Conservation (phyloP, 2,113 vertebrate genomes). For the Psophia crepitans region DNA sequence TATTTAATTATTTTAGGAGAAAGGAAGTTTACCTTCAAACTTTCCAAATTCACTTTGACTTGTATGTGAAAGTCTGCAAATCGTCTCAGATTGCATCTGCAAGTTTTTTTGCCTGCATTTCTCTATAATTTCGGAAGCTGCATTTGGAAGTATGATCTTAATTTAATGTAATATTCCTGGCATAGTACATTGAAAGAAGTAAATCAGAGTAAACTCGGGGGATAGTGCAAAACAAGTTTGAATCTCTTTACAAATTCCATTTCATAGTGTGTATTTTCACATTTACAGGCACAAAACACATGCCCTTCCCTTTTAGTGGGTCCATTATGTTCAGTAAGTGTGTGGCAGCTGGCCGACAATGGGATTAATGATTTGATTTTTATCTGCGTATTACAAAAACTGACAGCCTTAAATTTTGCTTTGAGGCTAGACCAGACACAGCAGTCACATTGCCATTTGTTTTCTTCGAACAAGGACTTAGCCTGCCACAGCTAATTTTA, state of each 20-base stretch:
- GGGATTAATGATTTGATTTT: slow-evolving; percentile 35
- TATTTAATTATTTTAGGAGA: neutral
- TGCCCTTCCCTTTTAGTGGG: neutral
- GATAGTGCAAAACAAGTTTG: neutral
- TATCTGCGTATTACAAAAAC: neutral
- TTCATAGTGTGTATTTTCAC: neutral
- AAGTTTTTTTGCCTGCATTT: neutral
- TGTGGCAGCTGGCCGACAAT: neutral
- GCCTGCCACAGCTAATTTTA: too few relatives aligned
- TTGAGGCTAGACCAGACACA: neutral
- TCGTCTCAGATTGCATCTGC: neutral
- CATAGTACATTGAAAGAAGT: neutral
- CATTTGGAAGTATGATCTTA: neutral
- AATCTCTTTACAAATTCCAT: neutral
- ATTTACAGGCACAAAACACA: neutral
- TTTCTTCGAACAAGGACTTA: neutral
- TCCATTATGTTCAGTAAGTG: neutral
- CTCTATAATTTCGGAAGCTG: neutral
- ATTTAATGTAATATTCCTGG: neutral
- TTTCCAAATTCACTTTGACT: neutral
- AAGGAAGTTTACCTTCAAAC: neutral
- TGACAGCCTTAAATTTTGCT: slow-evolving; percentile 3
- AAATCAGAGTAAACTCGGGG: neutral
- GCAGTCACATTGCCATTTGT: neutral
- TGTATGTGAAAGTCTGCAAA: neutral